These are phyloP conservation scores for Motacilla alba DNA, from an alignment of 2,113 vertebrate species.

Conservation along the genomic window DNA sequence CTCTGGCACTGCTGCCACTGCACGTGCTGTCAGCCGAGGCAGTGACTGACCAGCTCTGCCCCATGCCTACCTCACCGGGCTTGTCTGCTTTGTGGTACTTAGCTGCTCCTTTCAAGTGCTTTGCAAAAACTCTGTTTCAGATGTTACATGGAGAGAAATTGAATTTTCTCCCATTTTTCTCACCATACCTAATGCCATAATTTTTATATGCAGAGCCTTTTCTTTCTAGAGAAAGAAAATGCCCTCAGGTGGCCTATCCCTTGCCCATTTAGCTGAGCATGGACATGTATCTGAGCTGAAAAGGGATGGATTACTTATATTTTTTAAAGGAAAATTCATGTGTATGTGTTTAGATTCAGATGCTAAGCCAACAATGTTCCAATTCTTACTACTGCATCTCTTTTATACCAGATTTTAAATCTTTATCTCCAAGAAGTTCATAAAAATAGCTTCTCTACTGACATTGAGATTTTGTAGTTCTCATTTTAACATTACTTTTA, in stretches of 20 bases:
- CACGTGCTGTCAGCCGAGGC: not conserved
- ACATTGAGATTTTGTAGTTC: not conserved
- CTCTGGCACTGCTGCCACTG: not conserved
- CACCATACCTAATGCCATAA: not conserved
- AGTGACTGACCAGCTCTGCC: fast-evolving
- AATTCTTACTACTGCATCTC: not conserved
- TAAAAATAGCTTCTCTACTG: not conserved
- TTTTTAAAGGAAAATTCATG: not conserved
- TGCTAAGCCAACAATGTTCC: not conserved
- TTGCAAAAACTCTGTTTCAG: not conserved
- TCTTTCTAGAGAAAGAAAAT: not conserved
- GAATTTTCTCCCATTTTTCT: not conserved
- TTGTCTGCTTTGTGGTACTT: not conserved
- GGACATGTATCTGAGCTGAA: not conserved
- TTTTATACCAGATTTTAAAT: not conserved
- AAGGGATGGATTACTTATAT: not conserved
- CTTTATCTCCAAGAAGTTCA: not conserved
- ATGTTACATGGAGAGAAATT: not conserved
- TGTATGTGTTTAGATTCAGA: not conserved
- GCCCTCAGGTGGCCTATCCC: not conserved
- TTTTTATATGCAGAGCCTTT: not conserved
- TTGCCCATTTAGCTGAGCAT: not conserved
- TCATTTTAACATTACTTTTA: not conserved
- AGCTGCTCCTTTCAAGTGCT: not conserved
- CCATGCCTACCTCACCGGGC: fast-evolving